Conservation (phyloP, 2,113 vertebrate species). For the Hyperopisus bebe region DNA sequence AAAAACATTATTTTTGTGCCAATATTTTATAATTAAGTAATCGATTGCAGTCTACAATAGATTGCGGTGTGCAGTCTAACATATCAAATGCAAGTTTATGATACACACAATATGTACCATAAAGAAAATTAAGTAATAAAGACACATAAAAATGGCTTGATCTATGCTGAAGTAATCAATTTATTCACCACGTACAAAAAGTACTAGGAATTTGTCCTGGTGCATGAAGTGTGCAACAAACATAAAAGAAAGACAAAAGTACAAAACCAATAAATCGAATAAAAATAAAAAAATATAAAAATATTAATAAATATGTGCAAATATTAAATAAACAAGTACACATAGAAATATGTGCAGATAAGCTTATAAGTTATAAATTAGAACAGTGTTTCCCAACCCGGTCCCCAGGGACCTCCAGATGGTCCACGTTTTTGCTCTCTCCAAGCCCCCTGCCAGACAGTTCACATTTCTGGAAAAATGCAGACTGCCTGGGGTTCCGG, state of each 20-base stretch:
- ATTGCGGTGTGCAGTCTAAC: background rate
- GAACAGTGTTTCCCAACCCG: background rate
- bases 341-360: background rate
- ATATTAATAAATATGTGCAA: background rate
- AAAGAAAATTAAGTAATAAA: background rate
- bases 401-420: background rate
- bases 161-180: background rate
- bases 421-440: background rate
- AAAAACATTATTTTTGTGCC: background rate
- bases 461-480: background rate
- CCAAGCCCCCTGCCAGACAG: background rate
- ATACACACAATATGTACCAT: background rate
- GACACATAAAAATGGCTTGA: background rate
- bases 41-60: background rate
- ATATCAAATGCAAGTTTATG: background rate
- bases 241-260: background rate
- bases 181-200: background rate
- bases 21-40: background rate
- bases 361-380: background rate
- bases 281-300: background rate
- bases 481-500: background rate
- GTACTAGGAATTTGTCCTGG: background rate
- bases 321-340: background rate
- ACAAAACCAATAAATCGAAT: background rate
- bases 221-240: background rate